Percentiles rank a stretch among this genome's conserved stretches.
Evolutionary conservation across 37 sponge, comb jelly and placozoan species (phyloP).

Genomic region (Bolinopsis microptera): DNA sequence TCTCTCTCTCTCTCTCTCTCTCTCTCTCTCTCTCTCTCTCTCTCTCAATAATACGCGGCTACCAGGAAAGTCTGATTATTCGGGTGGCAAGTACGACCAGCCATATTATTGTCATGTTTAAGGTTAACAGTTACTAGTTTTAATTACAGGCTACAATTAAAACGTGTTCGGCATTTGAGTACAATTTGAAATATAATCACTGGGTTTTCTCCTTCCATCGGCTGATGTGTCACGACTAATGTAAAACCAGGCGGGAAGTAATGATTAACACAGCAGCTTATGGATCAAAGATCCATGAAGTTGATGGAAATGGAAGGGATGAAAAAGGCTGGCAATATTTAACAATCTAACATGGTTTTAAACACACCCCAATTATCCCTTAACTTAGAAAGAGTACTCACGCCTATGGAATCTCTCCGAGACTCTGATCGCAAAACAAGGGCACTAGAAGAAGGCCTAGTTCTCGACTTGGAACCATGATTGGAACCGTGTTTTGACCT

Average conservation of each 20-base stretch:
- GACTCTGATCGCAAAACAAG: not conserved
- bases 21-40: no score
- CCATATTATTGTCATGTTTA: not conserved
- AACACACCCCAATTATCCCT: not conserved
- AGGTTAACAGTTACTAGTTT: not conserved
- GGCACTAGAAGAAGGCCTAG: not conserved
- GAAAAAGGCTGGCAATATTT: not conserved
- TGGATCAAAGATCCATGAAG: no score
- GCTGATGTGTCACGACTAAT: no score
- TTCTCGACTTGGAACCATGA: not conserved
- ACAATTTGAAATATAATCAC: not conserved
- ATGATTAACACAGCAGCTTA: not conserved
- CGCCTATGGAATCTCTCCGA: not conserved
- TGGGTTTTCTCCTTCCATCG: not conserved
- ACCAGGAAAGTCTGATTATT: no score
- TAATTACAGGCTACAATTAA: not conserved
- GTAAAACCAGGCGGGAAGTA: not conserved
- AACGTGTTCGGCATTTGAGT: not conserved
- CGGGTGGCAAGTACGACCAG: not conserved
- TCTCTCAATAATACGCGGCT: no score
- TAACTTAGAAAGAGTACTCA: not conserved
- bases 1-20: no score
- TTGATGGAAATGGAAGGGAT: not conserved
- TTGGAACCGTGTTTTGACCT: not conserved
- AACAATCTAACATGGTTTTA: not conserved